Base-by-base conservation (phyloP, 1,140 invertebrate genomes). In the Hylyphantes graminicola region DNA sequence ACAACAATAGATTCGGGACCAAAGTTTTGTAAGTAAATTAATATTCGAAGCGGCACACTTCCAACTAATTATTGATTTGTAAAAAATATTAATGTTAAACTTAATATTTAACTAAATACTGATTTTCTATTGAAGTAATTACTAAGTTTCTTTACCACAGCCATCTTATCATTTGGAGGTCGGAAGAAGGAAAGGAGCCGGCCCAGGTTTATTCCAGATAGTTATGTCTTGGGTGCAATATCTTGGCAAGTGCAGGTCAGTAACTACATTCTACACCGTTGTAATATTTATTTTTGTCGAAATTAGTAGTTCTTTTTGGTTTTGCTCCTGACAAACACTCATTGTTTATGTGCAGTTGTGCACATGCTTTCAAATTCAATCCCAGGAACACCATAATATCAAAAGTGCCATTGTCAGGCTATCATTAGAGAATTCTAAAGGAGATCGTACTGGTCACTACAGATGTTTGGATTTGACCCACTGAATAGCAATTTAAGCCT, bases 21-120 rank as follows among this genome's bases (percentile, higher is more conserved):
- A 86, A 97, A 97, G 91, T 96, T 97, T 90, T 96, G 95, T 96
- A 92, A 93, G 94, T 92, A 72, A 19, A n/a, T n/a, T 79, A 55
- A 63, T 65, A 55, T 15, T 35, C 7, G 15, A 7, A 15, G 8
- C 17, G 19, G 13, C 17, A 74, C 10, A 19, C 68, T 84, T 63
- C 54, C 54, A 61, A 7, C 8, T 63, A 7, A 17, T 63, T 63
- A 11, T 17, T 63, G 19, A 17, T 15, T 17, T 19, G 19, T 2
- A 63, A 63, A 13, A 12, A 63, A 63, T 0, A 12, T 15, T 5
- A 63, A 11, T 59, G n/a, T 59, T 59, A 59, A 67, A 7, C 21
- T 11, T 12, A 67, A 67, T 50, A 48, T 67, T 48, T 68, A 63
- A 19, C 6, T 57, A 63, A 82, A 8, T 21, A 54, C 13, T 53